Evolutionary conservation across 2,797 vertebrate genomes (phyloP).

Genomic region (Sebastes miniatus): DNA sequence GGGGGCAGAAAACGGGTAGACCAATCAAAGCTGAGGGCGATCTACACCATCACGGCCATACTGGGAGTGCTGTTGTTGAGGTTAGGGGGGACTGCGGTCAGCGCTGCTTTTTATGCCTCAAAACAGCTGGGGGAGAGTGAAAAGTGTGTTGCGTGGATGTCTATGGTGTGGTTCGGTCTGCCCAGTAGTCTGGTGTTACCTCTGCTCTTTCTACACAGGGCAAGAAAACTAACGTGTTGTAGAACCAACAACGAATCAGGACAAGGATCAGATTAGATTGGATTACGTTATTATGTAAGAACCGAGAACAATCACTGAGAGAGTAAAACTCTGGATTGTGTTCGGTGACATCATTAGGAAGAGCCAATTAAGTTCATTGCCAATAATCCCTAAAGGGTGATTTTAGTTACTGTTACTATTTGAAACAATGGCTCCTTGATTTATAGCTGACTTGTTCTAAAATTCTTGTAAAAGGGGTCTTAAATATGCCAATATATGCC

Average conservation of each 20-base stretch:
- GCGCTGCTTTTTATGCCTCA: accelerated
- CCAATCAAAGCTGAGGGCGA: constrained; percentile 9
- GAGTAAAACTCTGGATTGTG: too few relatives aligned
- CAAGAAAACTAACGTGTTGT: not conserved
- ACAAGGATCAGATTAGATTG: not conserved
- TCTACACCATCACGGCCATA: constrained; percentile 20
- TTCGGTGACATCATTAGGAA: too few relatives aligned
- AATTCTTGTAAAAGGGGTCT: too few relatives aligned
- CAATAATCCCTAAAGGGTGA: too few relatives aligned
- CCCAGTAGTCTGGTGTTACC: constrained; percentile 28
- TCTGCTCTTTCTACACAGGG: constrained; percentile 19
- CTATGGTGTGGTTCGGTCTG: accelerated
- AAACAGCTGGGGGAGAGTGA: accelerated
- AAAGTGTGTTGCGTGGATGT: accelerated
- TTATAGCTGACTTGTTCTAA: too few relatives aligned
- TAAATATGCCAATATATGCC: too few relatives aligned
- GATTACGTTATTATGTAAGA: too few relatives aligned
- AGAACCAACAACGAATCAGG: not conserved
- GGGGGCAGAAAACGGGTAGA: not conserved
- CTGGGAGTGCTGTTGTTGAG: not conserved
- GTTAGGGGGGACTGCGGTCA: accelerated
- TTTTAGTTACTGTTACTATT: too few relatives aligned
- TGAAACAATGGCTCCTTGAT: too few relatives aligned
- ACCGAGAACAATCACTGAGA: too few relatives aligned
- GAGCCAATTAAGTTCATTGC: too few relatives aligned